Percentiles rank a stretch among this genome's conserved stretches.
These are phyloP conservation scores for Lapara coniferarum DNA, from an alignment of 2,888 invertebrate genomes.

Conservation along the genomic window DNA sequence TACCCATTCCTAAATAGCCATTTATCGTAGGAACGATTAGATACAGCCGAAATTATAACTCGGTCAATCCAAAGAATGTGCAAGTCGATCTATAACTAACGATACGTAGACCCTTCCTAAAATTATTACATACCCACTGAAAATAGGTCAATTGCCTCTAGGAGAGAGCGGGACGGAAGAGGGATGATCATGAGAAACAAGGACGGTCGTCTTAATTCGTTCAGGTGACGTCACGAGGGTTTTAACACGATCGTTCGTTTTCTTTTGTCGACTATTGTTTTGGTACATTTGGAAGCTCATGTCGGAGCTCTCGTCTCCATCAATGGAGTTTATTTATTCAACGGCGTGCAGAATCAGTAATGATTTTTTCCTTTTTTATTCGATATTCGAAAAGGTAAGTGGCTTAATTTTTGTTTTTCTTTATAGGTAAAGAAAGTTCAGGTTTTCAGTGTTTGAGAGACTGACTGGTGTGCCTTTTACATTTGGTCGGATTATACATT, in stretches of 20 bases:
- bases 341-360: slow-evolving; percentile 52
- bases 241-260: slow-evolving; percentile 70
- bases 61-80: slow-evolving; percentile 64
- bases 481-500: too few species aligned
- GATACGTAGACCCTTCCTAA: slow-evolving; percentile 69
- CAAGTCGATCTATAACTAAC: slow-evolving; percentile 64
- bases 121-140: slow-evolving; percentile 78
- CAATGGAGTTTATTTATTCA: slow-evolving; percentile 50
- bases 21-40: slow-evolving; percentile 54
- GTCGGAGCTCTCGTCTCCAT: slow-evolving; percentile 46
- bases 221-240: slow-evolving; percentile 79
- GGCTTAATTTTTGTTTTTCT: neutral
- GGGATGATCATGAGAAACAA: slow-evolving; percentile 58
- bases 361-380: slow-evolving; percentile 44
- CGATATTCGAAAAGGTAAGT: slow-evolving; percentile 1
- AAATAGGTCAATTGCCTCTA: slow-evolving; percentile 82
- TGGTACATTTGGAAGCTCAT: slow-evolving; percentile 46
- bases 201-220: slow-evolving; percentile 72
- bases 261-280: slow-evolving; percentile 71
- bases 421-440: neutral
- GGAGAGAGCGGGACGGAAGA: slow-evolving; percentile 59
- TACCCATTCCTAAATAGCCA: slow-evolving; percentile 53
- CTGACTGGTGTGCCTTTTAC: neutral
- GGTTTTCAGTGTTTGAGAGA: neutral
- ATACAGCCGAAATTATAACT: slow-evolving; percentile 56